Evolutionary conservation across 2,888 invertebrate genomes (phyloP).

Genomic region (Malthinus seriepunctatus): DNA sequence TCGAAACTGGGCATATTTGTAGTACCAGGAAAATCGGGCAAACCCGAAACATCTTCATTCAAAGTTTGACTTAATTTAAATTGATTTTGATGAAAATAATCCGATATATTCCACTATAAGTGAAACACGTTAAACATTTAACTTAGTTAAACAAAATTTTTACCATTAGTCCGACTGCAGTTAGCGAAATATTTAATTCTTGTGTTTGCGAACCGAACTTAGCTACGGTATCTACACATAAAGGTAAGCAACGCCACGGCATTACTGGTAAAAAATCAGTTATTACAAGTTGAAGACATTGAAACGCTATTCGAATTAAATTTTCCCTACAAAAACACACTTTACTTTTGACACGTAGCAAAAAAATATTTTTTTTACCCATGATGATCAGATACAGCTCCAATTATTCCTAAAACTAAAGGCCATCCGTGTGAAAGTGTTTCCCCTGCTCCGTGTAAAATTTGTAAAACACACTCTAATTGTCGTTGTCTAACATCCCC

Average conservation of each 20-base stretch:
- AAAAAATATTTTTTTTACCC: constrained; percentile 68
- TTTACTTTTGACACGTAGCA: neutral
- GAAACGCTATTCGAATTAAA: constrained; percentile 91
- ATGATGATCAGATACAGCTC: constrained; percentile 92
- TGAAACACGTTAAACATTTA: constrained; percentile 15
- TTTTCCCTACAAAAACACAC: constrained; percentile 68
- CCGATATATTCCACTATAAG: constrained; percentile 96
- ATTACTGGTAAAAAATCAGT: constrained; percentile 93
- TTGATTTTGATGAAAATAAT: constrained; percentile 95
- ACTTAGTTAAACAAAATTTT: constrained; percentile 24
- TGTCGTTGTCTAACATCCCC: constrained; percentile 94
- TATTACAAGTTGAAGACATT: constrained; percentile 92
- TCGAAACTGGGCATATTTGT: constrained; percentile 88
- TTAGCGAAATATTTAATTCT: constrained; percentile 95
- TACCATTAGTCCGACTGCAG: constrained; percentile 95
- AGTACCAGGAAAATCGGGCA: constrained; percentile 83
- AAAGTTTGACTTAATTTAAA: constrained; percentile 77
- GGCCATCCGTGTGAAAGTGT: constrained; percentile 95
- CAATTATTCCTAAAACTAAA: constrained; percentile 89
- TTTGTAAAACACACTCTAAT: constrained; percentile 90
- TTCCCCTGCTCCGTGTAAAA: constrained; percentile 92
- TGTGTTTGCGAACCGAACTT: constrained; percentile 96
- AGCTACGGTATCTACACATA: constrained; percentile 90
- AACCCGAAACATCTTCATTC: constrained; percentile 73
- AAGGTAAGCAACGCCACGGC: constrained; percentile 88